A percentile compares a stretch with the other conserved stretches of the same genome.
These are phyloP conservation scores for Zingel zingel DNA, from an alignment of 2,113 vertebrate species.

Conservation along the genomic window DNA sequence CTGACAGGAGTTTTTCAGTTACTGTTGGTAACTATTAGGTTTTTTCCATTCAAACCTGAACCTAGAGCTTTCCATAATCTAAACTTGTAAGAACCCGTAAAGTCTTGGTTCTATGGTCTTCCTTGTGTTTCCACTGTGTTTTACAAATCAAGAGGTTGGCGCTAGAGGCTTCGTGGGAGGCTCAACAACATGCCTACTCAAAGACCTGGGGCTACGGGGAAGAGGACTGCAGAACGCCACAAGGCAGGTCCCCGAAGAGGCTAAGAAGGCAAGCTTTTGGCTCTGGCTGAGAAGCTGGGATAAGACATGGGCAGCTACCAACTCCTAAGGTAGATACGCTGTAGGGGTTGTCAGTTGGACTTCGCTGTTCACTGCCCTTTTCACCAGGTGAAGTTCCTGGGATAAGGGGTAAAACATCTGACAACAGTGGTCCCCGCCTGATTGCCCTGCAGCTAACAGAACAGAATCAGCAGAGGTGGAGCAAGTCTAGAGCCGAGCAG, in stretches of 20 bases:
- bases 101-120: not conserved
- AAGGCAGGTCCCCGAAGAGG: not conserved
- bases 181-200: not conserved
- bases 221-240: not conserved
- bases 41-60: not conserved
- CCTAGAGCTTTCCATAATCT: not conserved
- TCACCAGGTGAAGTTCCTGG: too few relatives aligned
- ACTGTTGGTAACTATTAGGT: not conserved
- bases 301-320: too few relatives aligned
- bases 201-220: too few relatives aligned
- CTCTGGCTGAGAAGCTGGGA: not conserved
- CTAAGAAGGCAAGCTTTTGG: not conserved
- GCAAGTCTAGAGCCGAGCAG: too few relatives aligned
- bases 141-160: not conserved
- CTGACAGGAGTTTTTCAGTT: not conserved
- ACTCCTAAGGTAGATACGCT: not conserved
- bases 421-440: too few relatives aligned
- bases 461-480: too few relatives aligned
- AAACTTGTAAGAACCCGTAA: not conserved
- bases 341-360: too few relatives aligned
- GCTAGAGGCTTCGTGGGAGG: not conserved
- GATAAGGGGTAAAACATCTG: too few relatives aligned
- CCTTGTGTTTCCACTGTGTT: not conserved
- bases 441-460: too few relatives aligned
- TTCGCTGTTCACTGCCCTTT: too few relatives aligned